Evolutionary conservation across 2,113 vertebrate genomes (phyloP).

Genomic region (Neopipo cinnamomea): DNA sequence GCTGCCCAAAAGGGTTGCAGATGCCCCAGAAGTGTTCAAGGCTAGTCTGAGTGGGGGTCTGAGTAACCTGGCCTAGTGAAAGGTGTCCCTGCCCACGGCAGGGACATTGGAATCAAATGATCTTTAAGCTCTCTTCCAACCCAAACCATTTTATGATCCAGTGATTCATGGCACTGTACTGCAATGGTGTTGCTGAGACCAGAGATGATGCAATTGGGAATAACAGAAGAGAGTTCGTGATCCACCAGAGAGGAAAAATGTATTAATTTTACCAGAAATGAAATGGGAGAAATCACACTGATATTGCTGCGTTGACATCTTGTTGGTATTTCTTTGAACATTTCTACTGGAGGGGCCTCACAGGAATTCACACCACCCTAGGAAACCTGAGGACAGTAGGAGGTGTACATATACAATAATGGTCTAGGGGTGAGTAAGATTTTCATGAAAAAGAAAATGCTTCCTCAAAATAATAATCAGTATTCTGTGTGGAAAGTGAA

Average conservation of each 20-base stretch:
- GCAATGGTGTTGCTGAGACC: background rate
- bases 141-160: background rate
- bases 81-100: background rate
- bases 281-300: background rate
- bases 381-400: background rate
- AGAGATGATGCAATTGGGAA: background rate
- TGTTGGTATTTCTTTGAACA: background rate
- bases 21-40: background rate
- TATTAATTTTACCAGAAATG: background rate
- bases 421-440: background rate
- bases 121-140: background rate
- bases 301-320: fast-evolving
- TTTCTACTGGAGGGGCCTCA: background rate
- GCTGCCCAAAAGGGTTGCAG: background rate
- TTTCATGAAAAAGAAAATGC: background rate
- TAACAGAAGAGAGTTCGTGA: background rate
- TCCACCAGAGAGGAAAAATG: background rate
- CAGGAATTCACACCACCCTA: background rate
- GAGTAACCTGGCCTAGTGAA: background rate
- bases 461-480: background rate
- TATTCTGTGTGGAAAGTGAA: background rate
- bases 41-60: background rate
- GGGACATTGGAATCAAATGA: background rate
- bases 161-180: background rate
- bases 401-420: background rate